Evolutionary conservation across 2,888 invertebrate species (phyloP), one percentile per base, ranked within the genome.

Genomic region (Lithosia quadra): DNA sequence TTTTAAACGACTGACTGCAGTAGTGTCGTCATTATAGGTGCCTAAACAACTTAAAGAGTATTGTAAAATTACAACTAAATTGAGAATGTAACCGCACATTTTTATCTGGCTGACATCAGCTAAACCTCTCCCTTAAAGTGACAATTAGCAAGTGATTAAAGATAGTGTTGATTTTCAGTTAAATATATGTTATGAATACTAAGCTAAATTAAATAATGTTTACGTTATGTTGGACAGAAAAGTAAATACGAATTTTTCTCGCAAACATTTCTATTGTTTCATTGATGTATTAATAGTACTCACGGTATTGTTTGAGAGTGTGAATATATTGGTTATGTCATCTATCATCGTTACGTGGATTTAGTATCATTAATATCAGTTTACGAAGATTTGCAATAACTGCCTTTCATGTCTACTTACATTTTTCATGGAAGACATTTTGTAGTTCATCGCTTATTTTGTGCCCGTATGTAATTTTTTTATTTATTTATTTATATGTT

Each of bases 201-300:
- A 56, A 24, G 34, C 39, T 56, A 60, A 24, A 24, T 36, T 36
- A 15, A 49, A 21, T 8, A n/a, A 60, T 65, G 59, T 66, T 66
- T 66, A 55, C 60, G 34, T 66, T 55, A 24, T 22, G 22, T 53
- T 57, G 18, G n/a, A 55, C 55, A 67, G 24, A 53, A 49, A 68
- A 73, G 71, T 69, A 73, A 69, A 73, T 69, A 77, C 36, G 13
- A 11, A 28, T 60, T 55, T 74, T 69, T 68, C 4, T 22, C 21
- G 53, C 69, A 65, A 71, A 49, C 58, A 77, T 59, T 22, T 39
- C 80, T 71, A 77, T 78, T 77, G 78, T 78, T 77, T 56, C n/a
- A 28, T 2, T 8, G 9, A 49, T 8, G 36, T 53, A 58, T 43
- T 60, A 61, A 55, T 56, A 39, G 36, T 56, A 28, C 39, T 67